phyloP scores from a whole-genome alignment of 2,888 invertebrate genomes.

The Eremobia ochroleuca region DNA sequence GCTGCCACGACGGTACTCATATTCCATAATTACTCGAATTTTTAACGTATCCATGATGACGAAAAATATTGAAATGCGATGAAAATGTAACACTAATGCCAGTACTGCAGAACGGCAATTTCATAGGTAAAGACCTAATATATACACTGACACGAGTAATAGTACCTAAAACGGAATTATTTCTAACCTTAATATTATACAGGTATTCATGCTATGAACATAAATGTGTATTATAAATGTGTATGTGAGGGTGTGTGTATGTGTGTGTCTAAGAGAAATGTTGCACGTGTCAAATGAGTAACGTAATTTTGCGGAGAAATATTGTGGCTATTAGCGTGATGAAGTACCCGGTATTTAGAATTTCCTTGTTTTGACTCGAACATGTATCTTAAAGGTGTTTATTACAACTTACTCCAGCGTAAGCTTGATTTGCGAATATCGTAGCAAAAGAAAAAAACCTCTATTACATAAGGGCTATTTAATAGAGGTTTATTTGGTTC shows the following conservation, averaged over 20 bases:
- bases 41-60: too few relatives aligned
- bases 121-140: too few relatives aligned
- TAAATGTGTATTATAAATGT: not conserved
- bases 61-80: too few relatives aligned
- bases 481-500: too few relatives aligned
- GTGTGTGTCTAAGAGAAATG: not conserved
- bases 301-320: slow-evolving; percentile 13
- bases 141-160: not conserved
- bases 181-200: slow-evolving; percentile 21
- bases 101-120: too few relatives aligned
- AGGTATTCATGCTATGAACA: slow-evolving; percentile 10
- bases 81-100: too few relatives aligned
- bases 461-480: too few relatives aligned
- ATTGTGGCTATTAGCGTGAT: slow-evolving; percentile 1
- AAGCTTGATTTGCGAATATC: not conserved
- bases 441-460: not conserved
- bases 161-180: not conserved
- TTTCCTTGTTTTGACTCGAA: not conserved
- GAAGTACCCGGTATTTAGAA: not conserved
- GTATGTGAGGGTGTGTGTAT: not conserved
- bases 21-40: too few relatives aligned
- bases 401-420: not conserved
- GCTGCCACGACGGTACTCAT: too few relatives aligned
- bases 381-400: not conserved
- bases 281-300: slow-evolving; percentile 32